A percentile compares a stretch with the other conserved stretches of the same genome.
These are phyloP conservation scores for Aleiodes sp. DNA, from an alignment of 1,140 invertebrate genomes.

Conservation along the genomic window DNA sequence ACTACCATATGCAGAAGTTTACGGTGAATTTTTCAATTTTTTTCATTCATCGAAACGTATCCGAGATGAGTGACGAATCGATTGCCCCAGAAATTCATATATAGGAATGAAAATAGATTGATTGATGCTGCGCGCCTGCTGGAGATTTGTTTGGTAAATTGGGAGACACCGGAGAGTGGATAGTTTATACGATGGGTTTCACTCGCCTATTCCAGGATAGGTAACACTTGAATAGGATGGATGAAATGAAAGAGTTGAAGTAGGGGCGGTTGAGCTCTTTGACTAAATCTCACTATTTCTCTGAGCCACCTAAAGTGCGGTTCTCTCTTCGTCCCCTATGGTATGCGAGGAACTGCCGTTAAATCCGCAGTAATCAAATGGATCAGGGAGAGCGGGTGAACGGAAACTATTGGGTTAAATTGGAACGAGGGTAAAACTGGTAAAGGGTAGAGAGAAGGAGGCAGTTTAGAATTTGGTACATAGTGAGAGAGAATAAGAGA, in stretches of 20 bases:
- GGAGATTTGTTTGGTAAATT: slow-evolving; percentile 18
- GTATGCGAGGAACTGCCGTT: slow-evolving; percentile 42
- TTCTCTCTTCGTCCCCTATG: slow-evolving; percentile 33
- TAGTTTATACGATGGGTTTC: neutral
- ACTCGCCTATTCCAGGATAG: neutral
- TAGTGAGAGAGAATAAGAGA: too few species aligned
- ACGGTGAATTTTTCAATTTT: neutral
- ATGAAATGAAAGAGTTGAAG: neutral
- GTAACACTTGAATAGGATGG: neutral
- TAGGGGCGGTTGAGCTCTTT: neutral
- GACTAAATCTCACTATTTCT: slow-evolving; percentile 15
- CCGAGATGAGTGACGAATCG: slow-evolving; percentile 16
- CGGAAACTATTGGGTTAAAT: slow-evolving; percentile 11
- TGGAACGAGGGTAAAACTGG: neutral
- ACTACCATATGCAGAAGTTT: neutral
- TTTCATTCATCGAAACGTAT: neutral
- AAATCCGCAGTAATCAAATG: slow-evolving; percentile 44
- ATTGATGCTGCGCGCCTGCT: neutral
- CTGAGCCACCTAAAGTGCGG: slow-evolving; percentile 38
- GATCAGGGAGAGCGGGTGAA: neutral
- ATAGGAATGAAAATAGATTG: slow-evolving; percentile 7
- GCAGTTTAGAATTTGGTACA: slow-evolving; percentile 8
- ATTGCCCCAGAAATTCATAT: neutral
- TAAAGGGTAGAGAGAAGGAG: neutral
- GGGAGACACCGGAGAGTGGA: neutral